Percentiles rank a stretch among this genome's conserved stretches.
Conservation (phyloP, 1,140 invertebrate species). For the Hyposmocoma kahamanoa region DNA sequence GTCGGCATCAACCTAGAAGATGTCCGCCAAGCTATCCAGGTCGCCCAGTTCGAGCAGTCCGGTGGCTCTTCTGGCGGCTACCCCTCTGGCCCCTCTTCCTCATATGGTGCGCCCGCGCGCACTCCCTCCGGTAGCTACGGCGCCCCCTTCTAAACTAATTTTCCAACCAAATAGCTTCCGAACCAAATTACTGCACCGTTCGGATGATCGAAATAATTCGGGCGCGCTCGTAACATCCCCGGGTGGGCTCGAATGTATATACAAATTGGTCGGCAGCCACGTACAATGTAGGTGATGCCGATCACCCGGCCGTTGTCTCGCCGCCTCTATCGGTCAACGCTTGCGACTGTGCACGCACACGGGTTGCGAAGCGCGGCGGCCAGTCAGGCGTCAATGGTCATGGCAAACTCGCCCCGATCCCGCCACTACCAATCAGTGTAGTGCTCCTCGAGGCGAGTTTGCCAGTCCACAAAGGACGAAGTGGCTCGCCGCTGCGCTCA, state of each 20-base stretch:
- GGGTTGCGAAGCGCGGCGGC: constrained; percentile 41
- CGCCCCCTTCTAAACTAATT: constrained; percentile 67
- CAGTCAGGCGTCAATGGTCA: constrained; percentile 39
- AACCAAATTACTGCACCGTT: constrained; percentile 8
- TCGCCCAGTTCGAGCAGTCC: constrained; percentile 80
- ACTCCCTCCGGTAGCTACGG: constrained; percentile 76
- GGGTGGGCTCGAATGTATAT: constrained; percentile 42
- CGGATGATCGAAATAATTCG: constrained; percentile 40
- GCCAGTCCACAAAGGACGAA: constrained; percentile 29
- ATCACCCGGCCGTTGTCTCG: constrained; percentile 34
- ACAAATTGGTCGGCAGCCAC: constrained; percentile 40
- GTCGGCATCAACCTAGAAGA: constrained; percentile 84
- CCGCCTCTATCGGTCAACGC: constrained; percentile 47
- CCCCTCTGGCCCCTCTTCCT: constrained; percentile 73
- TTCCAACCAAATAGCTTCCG: constrained; percentile 16
- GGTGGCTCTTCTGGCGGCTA: constrained; percentile 68
- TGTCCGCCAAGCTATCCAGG: constrained; percentile 84
- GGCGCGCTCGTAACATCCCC: constrained; percentile 28
- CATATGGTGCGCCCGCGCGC: constrained; percentile 64
- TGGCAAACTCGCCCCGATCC: not conserved
- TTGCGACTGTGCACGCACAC: constrained; percentile 68
- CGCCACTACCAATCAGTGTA: too few species aligned
- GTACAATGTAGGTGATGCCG: constrained; percentile 67
- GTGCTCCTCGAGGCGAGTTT: constrained; percentile 5
- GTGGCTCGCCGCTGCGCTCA: constrained; percentile 53